Evolutionary conservation across 1,140 invertebrate genomes (phyloP).

Genomic region (Formica exsecta): DNA sequence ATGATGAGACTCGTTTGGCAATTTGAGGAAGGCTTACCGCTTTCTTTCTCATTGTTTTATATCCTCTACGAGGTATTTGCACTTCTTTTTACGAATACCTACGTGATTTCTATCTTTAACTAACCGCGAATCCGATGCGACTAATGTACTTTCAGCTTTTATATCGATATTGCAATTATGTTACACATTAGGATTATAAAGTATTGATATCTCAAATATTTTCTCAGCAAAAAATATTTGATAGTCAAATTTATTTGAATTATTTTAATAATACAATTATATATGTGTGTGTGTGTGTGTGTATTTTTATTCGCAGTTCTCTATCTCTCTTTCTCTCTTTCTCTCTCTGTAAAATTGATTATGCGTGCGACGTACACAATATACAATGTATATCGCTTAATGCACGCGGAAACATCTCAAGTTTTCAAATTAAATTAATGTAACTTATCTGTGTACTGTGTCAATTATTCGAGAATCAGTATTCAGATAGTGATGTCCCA

Average conservation of each 20-base stretch:
- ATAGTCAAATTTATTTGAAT: slow-evolving; percentile 22
- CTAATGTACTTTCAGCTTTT: neutral
- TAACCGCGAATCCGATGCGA: neutral
- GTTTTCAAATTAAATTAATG: slow-evolving; percentile 45
- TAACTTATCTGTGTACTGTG: slow-evolving; percentile 23
- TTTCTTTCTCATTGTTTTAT: neutral
- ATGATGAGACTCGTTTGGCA: slow-evolving; percentile 23
- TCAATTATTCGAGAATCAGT: slow-evolving; percentile 45
- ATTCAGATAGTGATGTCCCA: slow-evolving; percentile 29
- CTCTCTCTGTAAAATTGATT: neutral
- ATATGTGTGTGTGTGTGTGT: no score
- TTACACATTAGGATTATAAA: neutral
- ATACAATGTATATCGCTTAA: neutral
- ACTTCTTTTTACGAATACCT: slow-evolving; percentile 38
- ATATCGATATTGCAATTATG: neutral
- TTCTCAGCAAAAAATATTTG: neutral
- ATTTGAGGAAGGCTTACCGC: slow-evolving; percentile 36
- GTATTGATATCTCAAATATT: neutral
- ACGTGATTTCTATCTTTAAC: slow-evolving; percentile 51
- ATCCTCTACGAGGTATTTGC: slow-evolving; percentile 27
- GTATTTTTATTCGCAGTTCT: neutral
- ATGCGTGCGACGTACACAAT: neutral
- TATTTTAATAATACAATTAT: neutral
- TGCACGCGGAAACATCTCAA: slow-evolving; percentile 13
- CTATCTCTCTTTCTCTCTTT: no score